These are phyloP conservation scores for Promerops cafer DNA, from an alignment of 2,113 vertebrate species.

Conservation along the genomic window DNA sequence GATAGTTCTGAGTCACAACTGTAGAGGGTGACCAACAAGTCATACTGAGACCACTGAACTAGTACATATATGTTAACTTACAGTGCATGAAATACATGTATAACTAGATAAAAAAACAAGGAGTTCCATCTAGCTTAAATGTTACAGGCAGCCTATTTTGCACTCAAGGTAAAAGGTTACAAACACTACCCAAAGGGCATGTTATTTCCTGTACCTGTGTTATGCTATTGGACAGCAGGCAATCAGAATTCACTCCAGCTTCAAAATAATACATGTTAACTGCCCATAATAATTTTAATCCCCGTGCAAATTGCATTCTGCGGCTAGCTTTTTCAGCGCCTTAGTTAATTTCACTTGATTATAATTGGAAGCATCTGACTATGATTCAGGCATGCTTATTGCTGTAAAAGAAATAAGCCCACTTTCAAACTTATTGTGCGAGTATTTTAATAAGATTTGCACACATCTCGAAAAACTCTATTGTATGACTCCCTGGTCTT, in stretches of 20 bases:
- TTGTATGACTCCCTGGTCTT: constrained; percentile 94
- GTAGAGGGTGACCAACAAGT: background rate
- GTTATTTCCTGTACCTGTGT: constrained; percentile 45
- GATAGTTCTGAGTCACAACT: background rate
- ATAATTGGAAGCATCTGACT: constrained; percentile 83
- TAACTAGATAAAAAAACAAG: background rate
- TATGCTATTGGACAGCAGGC: constrained; percentile 13
- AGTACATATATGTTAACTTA: constrained; percentile 40
- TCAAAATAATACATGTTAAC: constrained; percentile 45
- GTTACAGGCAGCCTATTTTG: constrained; percentile 62
- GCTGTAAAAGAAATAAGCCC: constrained; percentile 86
- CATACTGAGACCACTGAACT: background rate
- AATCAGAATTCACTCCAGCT: constrained; percentile 65
- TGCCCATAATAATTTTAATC: constrained; percentile 38
- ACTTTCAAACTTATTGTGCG: constrained; percentile 86
- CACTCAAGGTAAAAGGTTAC: constrained; percentile 59
- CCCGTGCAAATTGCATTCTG: constrained; percentile 70
- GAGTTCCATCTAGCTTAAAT: constrained; percentile 48
- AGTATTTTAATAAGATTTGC: constrained; percentile 99
- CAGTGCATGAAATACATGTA: constrained; percentile 38
- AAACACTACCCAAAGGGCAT: constrained; percentile 29
- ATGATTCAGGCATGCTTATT: constrained; percentile 94
- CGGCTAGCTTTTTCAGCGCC: constrained; percentile 76
- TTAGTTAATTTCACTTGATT: constrained; percentile 78
- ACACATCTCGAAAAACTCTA: constrained; percentile 99